Evolutionary conservation across 2,888 invertebrate genomes (phyloP), one percentile per base, ranked within the genome.

Genomic region (Laothoe populi): DNA sequence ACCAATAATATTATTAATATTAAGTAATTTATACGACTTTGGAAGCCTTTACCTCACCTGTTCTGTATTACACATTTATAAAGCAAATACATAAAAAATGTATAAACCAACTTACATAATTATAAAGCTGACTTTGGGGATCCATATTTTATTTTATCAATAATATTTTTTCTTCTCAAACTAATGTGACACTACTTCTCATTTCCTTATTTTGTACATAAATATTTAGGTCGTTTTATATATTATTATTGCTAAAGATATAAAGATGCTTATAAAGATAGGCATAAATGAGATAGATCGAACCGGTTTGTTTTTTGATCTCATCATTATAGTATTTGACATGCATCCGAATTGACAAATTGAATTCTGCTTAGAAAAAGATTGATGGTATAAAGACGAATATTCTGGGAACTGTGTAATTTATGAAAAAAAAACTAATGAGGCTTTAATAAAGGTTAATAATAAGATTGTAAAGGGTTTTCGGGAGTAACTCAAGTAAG

Each of bases 91-190:
- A 49, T 1, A 2, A n/a, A n/a, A 7, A 58, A 11, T 21, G 48
- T 35, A 21, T 45, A 8, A 44, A n/a, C 4, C 53, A 16, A 72
- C 78, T 76, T 53, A 78, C 77, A 60, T 77, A 78, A 57, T 72
- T 71, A 61, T 76, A 76, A 38, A 78, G 66, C 58, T 75, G 75
- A 49, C 70, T 72, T 5, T 74, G 67, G 0, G 65, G 59, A 57
- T 77, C 75, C 75, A 53, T 53, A 11, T 35, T 19, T 53, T 11
- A 35, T 4, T 31, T 13, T 16, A 16, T 8, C 5, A 16, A 35
- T 4, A 19, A 8, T 44, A 19, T 19, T 4, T 44, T 44, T 19
- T 16, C 16, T 42, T 0, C 4, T 42, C 16, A 7, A 7, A n/a
- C n/a, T 42, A 44, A 19, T 19, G 8, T 19, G n/a, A 42, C 13